Evolutionary conservation across 1,140 invertebrate genomes (phyloP), one percentile per base, ranked within the genome.

Genomic region (Hylyphantes graminicola): DNA sequence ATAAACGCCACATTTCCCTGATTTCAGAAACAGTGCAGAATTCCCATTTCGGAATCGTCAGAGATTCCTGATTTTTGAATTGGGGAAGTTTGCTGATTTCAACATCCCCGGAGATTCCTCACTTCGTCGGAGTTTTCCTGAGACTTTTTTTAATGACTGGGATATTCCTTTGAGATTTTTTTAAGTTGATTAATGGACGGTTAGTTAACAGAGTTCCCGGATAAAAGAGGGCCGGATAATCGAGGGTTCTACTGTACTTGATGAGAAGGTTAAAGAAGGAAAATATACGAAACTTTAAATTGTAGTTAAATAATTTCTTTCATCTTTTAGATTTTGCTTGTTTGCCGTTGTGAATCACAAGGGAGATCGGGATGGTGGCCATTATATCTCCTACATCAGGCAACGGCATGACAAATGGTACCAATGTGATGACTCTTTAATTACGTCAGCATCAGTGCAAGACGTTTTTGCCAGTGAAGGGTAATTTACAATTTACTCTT

Each of bases 311-410:
- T 50, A 7, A 72, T 51, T 59, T 57, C 8, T 17, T 8, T 65
- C 68, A 61, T 81, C 61, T 73, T 35, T 13, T 59, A 93, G 95
- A 85, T 99, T 99, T 90, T 96, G 95, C 0, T 88, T 99, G 61
- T 99, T 98, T 92, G 97, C 97, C 55, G 98, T 99, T 54, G 96
- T 99, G 51, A 98, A 98, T 90, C 98, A 99, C 89, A 92, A 19
- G 61, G 97, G 98, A 55, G 96, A 95, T 3, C 92, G 97, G 64
- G 96, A 98, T 87, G 94, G 94, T 21, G 98, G 98, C 0, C 98
- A 99, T 91, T 99, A 99, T 88, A 97, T 96, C 7, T 95, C 96
- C 7, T 99, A 94, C 89, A 95, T 99, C 85, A 91, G 96, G 48
- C 96, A 98, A 88, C 94, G 96, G 89, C 93, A 94, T 86, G 94